Evolutionary conservation across 2,113 vertebrate species (phyloP), one percentile per base, ranked within the genome.

Genomic region (Scolopax mira): DNA sequence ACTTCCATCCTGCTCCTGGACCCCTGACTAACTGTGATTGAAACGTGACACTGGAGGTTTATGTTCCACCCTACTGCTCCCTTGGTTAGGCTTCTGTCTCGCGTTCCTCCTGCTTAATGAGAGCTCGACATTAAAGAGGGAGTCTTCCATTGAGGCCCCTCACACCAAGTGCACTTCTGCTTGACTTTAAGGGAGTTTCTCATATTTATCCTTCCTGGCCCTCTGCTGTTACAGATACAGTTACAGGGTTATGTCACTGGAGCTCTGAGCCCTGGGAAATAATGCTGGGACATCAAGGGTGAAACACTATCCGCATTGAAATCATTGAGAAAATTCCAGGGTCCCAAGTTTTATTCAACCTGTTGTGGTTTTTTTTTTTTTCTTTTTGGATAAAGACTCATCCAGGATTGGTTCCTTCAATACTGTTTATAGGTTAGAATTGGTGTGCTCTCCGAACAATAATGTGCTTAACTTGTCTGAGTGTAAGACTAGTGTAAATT

Each of bases 31-130:
- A 52, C 65, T 41, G 58, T 37, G 51, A 33, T 14, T 95, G 93
- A 93, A 97, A 96, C 0, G 13, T 93, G 93, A 97, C 69, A 37
- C 52, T 48, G 79, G 42, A 35, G 79, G 57, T n/a, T 93, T 88
- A 4, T 70, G 12, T 93, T 94, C 70, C 88, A 62, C 64, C 39
- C 33, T 78, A 10, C 58, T 48, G 46, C 8, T 6, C 1, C 33
- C 89, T 95, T 92, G 69, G 55, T 74, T 79, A 70, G 72, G 58
- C 86, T 71, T 80, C 44, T 60, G 41, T 85, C 66, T 79, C 69
- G 19, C 0, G 0, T n/a, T 82, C 14, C 41, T 39, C 18, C 5
- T 35, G 77, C 82, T 94, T 93, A 89, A 72, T 31, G 49, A 51
- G 55, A 72, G 18, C 27, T 82, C 1, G 2, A 51, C 0, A 2